These are phyloP conservation scores for Misgurnus mizolepis DNA, from an alignment of 2,113 vertebrate species.

Conservation along the genomic window DNA sequence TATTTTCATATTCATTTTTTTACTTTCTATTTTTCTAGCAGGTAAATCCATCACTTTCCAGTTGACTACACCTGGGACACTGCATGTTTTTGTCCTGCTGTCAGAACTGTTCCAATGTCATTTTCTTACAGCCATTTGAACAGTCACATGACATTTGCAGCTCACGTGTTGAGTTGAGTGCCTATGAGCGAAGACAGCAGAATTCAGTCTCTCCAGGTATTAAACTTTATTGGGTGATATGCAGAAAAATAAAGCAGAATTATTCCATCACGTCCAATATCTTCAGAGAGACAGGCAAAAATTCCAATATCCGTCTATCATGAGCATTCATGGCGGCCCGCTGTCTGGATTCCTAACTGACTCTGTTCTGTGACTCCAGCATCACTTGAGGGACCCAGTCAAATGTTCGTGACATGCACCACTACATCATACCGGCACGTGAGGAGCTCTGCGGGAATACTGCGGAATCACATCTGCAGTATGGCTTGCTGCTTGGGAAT, in stretches of 20 bases:
- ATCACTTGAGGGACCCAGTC: conserved; percentile 13
- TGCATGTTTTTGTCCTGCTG: too few species aligned
- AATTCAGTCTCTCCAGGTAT: too few species aligned
- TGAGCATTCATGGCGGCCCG: not conserved
- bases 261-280: conserved; percentile 14
- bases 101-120: too few species aligned
- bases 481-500: not conserved
- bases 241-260: not conserved
- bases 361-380: conserved; percentile 4
- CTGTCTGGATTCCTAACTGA: not conserved
- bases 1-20: too few species aligned
- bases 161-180: too few species aligned
- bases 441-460: not conserved
- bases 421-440: conserved; percentile 24
- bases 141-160: too few species aligned
- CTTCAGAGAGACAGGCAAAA: conserved; percentile 2
- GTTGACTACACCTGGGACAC: too few species aligned
- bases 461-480: conserved; percentile 6
- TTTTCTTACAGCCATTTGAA: too few species aligned
- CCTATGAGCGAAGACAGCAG: too few species aligned
- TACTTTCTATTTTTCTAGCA: too few species aligned
- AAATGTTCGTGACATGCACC: conserved; percentile 28
- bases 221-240: not conserved
- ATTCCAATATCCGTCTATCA: conserved; percentile 5
- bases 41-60: too few species aligned